phyloP scores from a whole-genome alignment of 1,140 invertebrate species.

The Gryllus bimaculatus region DNA sequence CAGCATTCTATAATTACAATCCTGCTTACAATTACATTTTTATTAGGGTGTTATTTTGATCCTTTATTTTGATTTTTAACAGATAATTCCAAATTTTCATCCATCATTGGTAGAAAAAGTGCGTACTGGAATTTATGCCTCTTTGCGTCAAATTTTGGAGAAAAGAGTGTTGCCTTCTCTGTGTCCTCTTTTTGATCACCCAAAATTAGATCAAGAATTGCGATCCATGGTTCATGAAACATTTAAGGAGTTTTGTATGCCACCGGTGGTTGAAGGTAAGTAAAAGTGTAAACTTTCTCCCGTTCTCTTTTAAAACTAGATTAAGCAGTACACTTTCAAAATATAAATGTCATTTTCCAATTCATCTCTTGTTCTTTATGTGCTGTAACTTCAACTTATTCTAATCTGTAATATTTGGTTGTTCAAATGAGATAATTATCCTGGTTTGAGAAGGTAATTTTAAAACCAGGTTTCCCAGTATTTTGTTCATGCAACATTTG shows the following conservation, averaged over 20 bases:
- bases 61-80: slow-evolving; percentile 28
- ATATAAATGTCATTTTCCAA: too few species aligned
- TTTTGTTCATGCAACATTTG: too few species aligned
- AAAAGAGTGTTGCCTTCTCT: slow-evolving; percentile 86
- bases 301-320: neutral
- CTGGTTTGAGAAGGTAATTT: too few species aligned
- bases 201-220: slow-evolving; percentile 83
- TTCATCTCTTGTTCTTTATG: too few species aligned
- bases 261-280: slow-evolving; percentile 33
- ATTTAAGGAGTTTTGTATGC: slow-evolving; percentile 82
- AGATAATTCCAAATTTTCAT: slow-evolving; percentile 92
- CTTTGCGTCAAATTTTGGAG: slow-evolving; percentile 85
- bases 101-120: slow-evolving; percentile 76
- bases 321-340: neutral
- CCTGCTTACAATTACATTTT: neutral
- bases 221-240: slow-evolving; percentile 75
- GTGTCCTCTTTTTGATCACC: slow-evolving; percentile 84
- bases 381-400: too few species aligned
- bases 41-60: neutral
- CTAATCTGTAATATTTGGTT: too few species aligned
- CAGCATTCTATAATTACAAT: neutral
- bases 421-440: too few species aligned
- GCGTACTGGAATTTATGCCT: slow-evolving; percentile 79
- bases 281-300: too few species aligned
- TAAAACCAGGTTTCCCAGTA: too few species aligned